Conservation (phyloP, 2,113 vertebrate genomes). For the Ibidorhyncha struthersii region DNA sequence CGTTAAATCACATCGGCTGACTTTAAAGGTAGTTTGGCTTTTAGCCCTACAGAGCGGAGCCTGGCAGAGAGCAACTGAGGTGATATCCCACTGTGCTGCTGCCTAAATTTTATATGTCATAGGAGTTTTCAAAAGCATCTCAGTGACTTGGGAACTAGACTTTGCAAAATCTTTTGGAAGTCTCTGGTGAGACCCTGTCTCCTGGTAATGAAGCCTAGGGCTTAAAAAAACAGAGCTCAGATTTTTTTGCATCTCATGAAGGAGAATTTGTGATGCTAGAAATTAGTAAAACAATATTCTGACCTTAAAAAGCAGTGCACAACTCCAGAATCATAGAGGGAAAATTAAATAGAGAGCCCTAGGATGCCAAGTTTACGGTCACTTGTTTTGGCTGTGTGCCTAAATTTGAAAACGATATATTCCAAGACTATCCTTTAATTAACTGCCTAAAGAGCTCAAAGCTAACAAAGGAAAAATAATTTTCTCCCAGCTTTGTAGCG, state of each 20-base stretch:
- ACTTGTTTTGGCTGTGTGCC: neutral
- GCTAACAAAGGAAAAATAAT: neutral
- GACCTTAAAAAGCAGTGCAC: neutral
- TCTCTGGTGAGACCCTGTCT: neutral
- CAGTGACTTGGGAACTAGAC: neutral
- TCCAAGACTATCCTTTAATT: neutral
- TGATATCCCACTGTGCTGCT: neutral
- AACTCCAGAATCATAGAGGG: neutral
- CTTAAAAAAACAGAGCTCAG: neutral
- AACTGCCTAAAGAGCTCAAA: slow-evolving; percentile 14
- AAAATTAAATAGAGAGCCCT: neutral
- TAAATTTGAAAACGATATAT: neutral
- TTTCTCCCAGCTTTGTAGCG: neutral
- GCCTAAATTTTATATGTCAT: neutral
- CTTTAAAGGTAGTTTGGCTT: neutral
- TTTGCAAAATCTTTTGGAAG: neutral
- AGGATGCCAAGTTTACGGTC: neutral
- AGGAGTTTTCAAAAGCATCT: neutral
- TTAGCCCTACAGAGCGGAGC: neutral
- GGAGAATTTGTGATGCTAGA: neutral
- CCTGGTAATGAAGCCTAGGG: neutral
- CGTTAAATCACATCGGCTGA: neutral
- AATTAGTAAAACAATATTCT: neutral
- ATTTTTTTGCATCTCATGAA: neutral
- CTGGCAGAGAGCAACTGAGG: neutral